Percentiles rank a stretch among this genome's conserved stretches.
Evolutionary conservation across 2,888 invertebrate species (phyloP).

Genomic region (Cantharis lateralis): DNA sequence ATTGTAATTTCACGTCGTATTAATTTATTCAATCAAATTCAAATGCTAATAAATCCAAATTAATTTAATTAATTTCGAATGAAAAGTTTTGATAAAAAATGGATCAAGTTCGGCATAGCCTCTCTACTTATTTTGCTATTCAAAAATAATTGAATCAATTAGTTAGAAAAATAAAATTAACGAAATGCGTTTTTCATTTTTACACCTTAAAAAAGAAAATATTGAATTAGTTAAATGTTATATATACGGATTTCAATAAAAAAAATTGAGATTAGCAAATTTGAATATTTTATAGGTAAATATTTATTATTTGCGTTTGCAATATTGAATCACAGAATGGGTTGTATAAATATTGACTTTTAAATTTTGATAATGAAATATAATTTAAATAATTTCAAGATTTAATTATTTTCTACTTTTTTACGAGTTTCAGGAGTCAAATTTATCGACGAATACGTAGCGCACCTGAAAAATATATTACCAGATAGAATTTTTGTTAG

Average conservation of each 20-base stretch:
- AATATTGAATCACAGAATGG: not conserved
- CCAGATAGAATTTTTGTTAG: too few relatives aligned
- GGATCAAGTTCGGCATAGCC: too few relatives aligned
- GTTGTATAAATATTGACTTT: not conserved
- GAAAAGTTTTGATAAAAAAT: too few relatives aligned
- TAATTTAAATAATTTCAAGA: not conserved
- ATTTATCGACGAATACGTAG: not conserved
- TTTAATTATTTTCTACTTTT: not conserved
- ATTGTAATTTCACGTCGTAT: too few relatives aligned
- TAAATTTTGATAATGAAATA: not conserved
- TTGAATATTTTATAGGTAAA: not conserved
- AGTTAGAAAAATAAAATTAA: not conserved
- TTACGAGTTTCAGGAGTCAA: not conserved
- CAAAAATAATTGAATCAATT: not conserved
- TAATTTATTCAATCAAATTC: too few relatives aligned
- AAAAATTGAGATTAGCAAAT: not conserved
- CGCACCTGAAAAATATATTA: too few relatives aligned
- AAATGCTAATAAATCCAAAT: too few relatives aligned
- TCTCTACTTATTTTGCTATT: not conserved
- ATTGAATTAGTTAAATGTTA: not conserved
- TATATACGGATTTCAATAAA: not conserved
- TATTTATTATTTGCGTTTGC: not conserved
- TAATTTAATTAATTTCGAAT: too few relatives aligned
- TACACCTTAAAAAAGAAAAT: not conserved
- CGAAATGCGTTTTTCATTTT: not conserved